phyloP scores from a whole-genome alignment of 2,888 invertebrate genomes.

The Flabesymbios commensalis region DNA sequence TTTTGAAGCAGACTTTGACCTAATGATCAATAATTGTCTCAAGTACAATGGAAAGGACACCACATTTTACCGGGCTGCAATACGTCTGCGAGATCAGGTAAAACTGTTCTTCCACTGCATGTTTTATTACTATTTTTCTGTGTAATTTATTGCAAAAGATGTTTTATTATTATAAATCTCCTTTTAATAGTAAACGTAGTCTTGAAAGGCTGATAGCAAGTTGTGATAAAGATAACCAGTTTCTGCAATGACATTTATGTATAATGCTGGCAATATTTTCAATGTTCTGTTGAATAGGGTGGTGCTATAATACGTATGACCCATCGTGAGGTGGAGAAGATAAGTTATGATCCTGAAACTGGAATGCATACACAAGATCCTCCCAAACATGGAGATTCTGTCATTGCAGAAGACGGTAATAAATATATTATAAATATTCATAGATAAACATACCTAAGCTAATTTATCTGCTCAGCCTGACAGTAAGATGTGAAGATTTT shows the following conservation, averaged over 20 bases:
- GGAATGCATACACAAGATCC: conserved; percentile 55
- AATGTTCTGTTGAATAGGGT: conserved; percentile 71
- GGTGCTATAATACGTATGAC: conserved; percentile 78
- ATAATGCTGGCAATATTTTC: no score
- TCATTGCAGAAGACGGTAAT: conserved; percentile 54
- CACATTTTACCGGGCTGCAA: conserved; percentile 87
- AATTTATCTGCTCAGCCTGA: no score
- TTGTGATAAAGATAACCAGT: no score
- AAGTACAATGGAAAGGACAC: conserved; percentile 95
- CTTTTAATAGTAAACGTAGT: no score
- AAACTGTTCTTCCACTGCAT: background rate
- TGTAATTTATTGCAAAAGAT: no score
- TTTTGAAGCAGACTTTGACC: conserved; percentile 85
- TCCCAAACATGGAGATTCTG: conserved; percentile 60
- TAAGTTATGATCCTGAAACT: conserved; percentile 66
- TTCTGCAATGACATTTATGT: no score
- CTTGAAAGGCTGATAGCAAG: no score
- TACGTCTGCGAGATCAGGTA: conserved; percentile 81
- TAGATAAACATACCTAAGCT: no score
- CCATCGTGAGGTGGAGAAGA: conserved; percentile 72
- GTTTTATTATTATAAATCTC: no score
- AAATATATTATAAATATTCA: no score
- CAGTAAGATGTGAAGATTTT: no score
- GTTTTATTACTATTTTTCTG: background rate
- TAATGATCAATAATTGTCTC: conserved; percentile 96